These are phyloP conservation scores for Montipora cactus DNA, from an alignment of 64 coral and sea anemone species.

Conservation along the genomic window DNA sequence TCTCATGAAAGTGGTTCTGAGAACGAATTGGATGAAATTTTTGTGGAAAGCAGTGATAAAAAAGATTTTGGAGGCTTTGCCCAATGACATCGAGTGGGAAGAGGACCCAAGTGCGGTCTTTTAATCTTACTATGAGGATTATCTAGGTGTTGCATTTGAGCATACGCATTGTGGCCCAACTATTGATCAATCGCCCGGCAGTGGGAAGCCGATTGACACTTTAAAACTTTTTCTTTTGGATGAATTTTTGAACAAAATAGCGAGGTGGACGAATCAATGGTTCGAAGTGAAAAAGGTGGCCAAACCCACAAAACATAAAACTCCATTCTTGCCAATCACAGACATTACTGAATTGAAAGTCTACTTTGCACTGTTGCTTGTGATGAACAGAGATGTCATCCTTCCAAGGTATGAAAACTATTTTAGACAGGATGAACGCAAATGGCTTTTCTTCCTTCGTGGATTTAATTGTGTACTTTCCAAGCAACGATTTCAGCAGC, in stretches of 20 bases:
- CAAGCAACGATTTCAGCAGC: conserved; percentile 35
- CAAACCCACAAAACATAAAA: conserved; percentile 39
- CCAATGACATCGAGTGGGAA: conserved; percentile 25
- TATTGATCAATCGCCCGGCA: too few species aligned
- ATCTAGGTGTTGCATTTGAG: too few species aligned
- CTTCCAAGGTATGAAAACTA: conserved; percentile 58
- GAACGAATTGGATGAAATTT: background rate
- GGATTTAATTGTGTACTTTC: conserved; percentile 60
- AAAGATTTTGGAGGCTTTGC: conserved; percentile 15
- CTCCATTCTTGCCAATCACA: conserved; percentile 15
- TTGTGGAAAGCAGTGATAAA: background rate
- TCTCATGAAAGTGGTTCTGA: conserved; percentile 19
- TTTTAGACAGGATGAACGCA: conserved; percentile 51
- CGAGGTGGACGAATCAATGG: conserved; percentile 57
- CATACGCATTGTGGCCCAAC: too few species aligned
- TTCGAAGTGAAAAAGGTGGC: conserved; percentile 25
- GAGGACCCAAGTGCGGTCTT: background rate
- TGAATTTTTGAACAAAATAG: conserved; percentile 45
- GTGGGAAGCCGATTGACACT: too few species aligned
- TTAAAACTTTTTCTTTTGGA: background rate
- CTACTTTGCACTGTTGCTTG: conserved; percentile 62
- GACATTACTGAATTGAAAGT: conserved; percentile 61
- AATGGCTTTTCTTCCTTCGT: conserved; percentile 56
- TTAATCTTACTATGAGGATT: background rate
- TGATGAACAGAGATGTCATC: conserved; percentile 59